Evolutionary conservation across 2,113 vertebrate genomes (phyloP), one percentile per base, ranked within the genome.

Genomic region (Tachysurus fulvidraco): DNA sequence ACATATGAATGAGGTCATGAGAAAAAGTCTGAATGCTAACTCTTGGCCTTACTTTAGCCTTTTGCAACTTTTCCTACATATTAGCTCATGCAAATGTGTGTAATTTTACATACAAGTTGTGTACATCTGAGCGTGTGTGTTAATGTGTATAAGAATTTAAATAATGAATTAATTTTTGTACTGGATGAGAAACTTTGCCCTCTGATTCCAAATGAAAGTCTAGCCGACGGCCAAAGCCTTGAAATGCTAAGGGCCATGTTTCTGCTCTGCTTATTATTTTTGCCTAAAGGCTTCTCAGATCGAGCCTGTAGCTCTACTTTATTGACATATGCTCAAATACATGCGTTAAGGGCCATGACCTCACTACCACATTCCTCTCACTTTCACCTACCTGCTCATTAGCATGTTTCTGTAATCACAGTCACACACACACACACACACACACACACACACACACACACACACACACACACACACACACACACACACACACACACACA

Each of bases 311-410:
- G 84, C 59, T 83, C 83, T 89, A n/a, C 71, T 79, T 89, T 78
- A 85, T 90, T 79, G 30, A 83, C 83, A 54, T 81, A 86, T 62
- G 69, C 79, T 64, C 50, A 74, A 73, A 79, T 80, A 74, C 73
- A 74, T 81, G 87, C 71, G 19, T 81, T 14, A 16, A n/a, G 74
- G 83, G 83, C 85, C 78, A 54, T 85, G 88, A 83, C 78, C 84
- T 44, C 87, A 87, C 85, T 85, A 44, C 74, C 46, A 83, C 64
- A 64, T 59, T 44, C 67, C 62, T 85, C 64, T 41, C 60, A 84
- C 83, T 44, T 28, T 73, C 79, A 87, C 86, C 79, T 76, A 62
- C 73, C 83, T 84, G 67, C 83, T 88, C 83, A 81, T 88, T 87
- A 83, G 71, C 83, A 67, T 30, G 57, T 60, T 60, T 83, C 71